Percentiles rank a stretch among this genome's conserved stretches.
phyloP scores from a whole-genome alignment of 2,797 vertebrate species.

The Sebastes aleutianus region DNA sequence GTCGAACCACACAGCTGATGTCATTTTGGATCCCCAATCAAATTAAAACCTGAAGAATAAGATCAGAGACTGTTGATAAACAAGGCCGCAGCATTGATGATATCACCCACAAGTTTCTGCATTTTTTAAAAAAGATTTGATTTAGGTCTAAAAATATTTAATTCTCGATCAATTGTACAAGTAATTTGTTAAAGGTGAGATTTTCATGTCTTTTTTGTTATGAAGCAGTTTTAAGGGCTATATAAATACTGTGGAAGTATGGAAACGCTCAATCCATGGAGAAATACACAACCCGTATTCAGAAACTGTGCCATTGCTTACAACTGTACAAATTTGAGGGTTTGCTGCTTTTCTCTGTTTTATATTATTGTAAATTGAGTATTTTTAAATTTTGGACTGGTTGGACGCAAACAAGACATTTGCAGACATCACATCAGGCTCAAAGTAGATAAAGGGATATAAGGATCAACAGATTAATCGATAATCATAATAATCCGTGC shows the following conservation, averaged over 20 bases:
- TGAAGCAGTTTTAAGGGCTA: too few relatives aligned
- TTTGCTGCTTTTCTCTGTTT: neutral
- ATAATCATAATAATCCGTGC: neutral
- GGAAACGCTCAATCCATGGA: too few relatives aligned
- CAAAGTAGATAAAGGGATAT: neutral
- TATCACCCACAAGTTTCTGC: neutral
- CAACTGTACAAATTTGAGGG: neutral
- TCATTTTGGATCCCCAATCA: neutral
- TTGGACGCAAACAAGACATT: neutral
- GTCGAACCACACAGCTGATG: neutral
- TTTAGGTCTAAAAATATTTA: neutral
- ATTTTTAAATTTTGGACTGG: neutral
- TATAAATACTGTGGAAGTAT: too few relatives aligned
- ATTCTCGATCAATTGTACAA: rapidly evolving
- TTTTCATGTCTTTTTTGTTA: too few relatives aligned
- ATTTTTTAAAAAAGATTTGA: neutral
- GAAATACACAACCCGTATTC: too few relatives aligned
- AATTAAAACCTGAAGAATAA: neutral
- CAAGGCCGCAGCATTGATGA: neutral
- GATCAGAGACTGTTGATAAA: neutral
- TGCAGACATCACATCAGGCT: neutral
- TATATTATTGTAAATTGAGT: neutral
- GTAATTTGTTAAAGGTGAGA: too few relatives aligned
- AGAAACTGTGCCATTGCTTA: too few relatives aligned
- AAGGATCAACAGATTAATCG: neutral